Evolutionary conservation across 2,888 invertebrate genomes (phyloP), one percentile per base, ranked within the genome.

Genomic region (Apamea crenata): DNA sequence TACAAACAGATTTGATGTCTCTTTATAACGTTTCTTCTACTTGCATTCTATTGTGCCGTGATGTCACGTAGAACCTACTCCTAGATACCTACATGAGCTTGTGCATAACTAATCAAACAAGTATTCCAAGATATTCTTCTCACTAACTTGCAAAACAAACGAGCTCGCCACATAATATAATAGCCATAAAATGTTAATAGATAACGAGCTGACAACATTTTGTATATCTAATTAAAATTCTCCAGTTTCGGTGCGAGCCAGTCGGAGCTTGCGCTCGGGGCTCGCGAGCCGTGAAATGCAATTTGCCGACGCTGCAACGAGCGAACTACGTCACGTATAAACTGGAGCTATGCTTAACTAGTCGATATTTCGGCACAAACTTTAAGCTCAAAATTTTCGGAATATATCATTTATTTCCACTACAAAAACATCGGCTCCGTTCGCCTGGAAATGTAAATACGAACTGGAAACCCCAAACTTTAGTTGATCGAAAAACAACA

Each of bases 221-320:
- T 65, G 63, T 56, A 74, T 56, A 74, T 74, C n/a, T 77, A 81
- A 82, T 87, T 85, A 70, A 81, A 88, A 81, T 69, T 66, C 56
- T 25, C 53, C 66, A 74, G 79, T 74, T 87, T 85, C 65, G 25
- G 72, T 69, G 65, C 36, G 80, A 85, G 77, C 81, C 68, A 83
- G 78, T 63, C 78, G 76, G 72, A 82, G 75, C 87, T 88, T 77
- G 77, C 78, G 83, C 87, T 81, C 73, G 44, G 73, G 86, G 82
- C 88, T 87, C 82, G 88, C 89, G 89, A 92, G 80, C 91, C 94
- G 92, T 95, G 91, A 95, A 95, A 96, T 95, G 93, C 93, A 95
- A 96, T 96, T 95, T 94, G 89, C 92, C 86, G 84, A 85, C 85
- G 91, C 88, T 91, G 92, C 92, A 90, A 87, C 91, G 89, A 90